A percentile compares a stretch with the other conserved stretches of the same genome.
phyloP scores from a whole-genome alignment of 2,797 vertebrate species.

The Ctenochaetus hawaiiensis region DNA sequence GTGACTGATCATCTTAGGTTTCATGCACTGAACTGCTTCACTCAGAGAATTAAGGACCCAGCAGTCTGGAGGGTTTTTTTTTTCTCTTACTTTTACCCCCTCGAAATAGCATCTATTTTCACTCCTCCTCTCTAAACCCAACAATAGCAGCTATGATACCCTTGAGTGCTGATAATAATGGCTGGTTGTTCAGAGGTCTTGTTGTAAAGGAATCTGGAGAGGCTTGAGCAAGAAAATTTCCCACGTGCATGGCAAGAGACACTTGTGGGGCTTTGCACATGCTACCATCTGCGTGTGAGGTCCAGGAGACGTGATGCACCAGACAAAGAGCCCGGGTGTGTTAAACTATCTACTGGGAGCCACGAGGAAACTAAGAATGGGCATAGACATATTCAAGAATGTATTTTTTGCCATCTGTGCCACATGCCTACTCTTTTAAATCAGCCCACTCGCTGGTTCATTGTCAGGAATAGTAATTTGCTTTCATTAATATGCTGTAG shows the following conservation, averaged over 20 bases:
- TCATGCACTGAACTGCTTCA: slow-evolving; percentile 19
- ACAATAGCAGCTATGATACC: slow-evolving; percentile 37
- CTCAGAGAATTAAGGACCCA: neutral
- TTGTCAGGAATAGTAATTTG: slow-evolving; percentile 9
- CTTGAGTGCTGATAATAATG: slow-evolving; percentile 50
- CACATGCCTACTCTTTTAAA: neutral
- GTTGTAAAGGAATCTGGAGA: slow-evolving; percentile 41
- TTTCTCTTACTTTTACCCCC: neutral
- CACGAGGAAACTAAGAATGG: neutral
- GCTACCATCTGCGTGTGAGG: slow-evolving; percentile 52
- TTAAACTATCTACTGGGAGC: slow-evolving; percentile 20
- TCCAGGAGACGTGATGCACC: slow-evolving; percentile 16
- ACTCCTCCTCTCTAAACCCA: slow-evolving; percentile 25
- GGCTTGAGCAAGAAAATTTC: slow-evolving; percentile 22
- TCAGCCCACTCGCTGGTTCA: slow-evolving; percentile 4
- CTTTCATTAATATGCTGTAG: slow-evolving; percentile 18
- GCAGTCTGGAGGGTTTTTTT: neutral
- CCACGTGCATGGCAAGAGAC: slow-evolving; percentile 23
- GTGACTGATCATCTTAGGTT: slow-evolving; percentile 45
- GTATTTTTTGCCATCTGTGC: neutral
- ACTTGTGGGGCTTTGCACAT: slow-evolving; percentile 37
- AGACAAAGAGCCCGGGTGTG: slow-evolving; percentile 35
- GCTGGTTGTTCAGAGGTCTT: slow-evolving; percentile 29
- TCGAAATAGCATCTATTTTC: slow-evolving; percentile 33
- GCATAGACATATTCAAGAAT: slow-evolving; percentile 19